These are phyloP conservation scores for Pissodes strobi DNA, from an alignment of 1,140 invertebrate species.

Conservation along the genomic window DNA sequence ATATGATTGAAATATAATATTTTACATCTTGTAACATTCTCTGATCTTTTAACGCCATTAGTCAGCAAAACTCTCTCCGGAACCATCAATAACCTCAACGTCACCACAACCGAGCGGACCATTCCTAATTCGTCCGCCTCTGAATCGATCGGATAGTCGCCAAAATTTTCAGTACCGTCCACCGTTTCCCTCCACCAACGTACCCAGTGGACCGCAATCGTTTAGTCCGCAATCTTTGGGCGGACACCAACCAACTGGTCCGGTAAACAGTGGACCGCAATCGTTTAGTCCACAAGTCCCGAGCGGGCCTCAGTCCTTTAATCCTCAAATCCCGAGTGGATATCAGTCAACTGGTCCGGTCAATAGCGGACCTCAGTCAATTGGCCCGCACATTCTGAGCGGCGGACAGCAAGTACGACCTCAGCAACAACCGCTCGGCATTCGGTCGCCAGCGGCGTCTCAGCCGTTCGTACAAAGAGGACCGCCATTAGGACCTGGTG, in stretches of 20 bases:
- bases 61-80: too few species aligned
- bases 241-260: not conserved
- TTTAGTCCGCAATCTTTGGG: slow-evolving; percentile 3
- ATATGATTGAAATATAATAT: too few species aligned
- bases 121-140: slow-evolving; percentile 33
- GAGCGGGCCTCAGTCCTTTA: slow-evolving; percentile 6
- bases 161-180: slow-evolving; percentile 41
- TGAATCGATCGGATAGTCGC: slow-evolving; percentile 46
- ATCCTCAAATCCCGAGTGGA: slow-evolving; percentile 4
- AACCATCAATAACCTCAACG: too few species aligned
- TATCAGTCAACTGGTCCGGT: not conserved
- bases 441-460: not conserved
- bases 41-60: too few species aligned
- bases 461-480: slow-evolving; percentile 37
- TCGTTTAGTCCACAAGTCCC: slow-evolving; percentile 2
- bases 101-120: slow-evolving; percentile 14
- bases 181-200: slow-evolving; percentile 37
- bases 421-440: not conserved
- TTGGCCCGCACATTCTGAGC: not conserved
- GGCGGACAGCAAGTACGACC: not conserved
- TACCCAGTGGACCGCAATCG: slow-evolving; percentile 20
- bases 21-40: too few species aligned
- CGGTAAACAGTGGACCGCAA: slow-evolving; percentile 4
- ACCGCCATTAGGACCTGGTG: slow-evolving; percentile 28
- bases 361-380: slow-evolving; percentile 7